These are phyloP conservation scores for Acanthurus lineatus DNA, from an alignment of 2,797 vertebrate species.

Conservation along the genomic window DNA sequence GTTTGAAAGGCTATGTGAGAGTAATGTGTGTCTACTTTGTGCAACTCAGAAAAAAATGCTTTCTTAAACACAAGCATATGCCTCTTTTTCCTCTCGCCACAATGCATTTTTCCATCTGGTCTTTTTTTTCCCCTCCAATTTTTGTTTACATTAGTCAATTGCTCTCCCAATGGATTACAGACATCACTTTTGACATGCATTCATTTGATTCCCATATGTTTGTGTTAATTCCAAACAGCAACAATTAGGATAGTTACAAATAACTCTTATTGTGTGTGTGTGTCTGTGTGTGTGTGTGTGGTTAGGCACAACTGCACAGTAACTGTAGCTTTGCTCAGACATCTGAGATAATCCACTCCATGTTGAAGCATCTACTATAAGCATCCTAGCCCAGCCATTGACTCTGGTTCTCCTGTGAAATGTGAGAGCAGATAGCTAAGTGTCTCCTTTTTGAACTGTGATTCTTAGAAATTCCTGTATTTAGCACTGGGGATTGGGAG, in stretches of 20 bases:
- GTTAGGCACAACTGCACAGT: too few relatives aligned
- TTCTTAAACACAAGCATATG: conserved; percentile 66
- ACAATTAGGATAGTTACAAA: conserved; percentile 17
- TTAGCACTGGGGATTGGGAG: conserved; percentile 85
- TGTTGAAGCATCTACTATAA: conserved; percentile 63
- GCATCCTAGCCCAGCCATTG: conserved; percentile 65
- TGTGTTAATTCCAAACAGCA: conserved; percentile 25
- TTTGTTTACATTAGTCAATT: conserved; percentile 58
- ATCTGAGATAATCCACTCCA: conserved; percentile 62
- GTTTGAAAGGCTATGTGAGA: conserved; percentile 52
- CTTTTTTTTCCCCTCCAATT: neutral
- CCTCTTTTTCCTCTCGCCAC: conserved; percentile 42
- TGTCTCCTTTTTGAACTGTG: conserved; percentile 83
- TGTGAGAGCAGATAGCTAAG: conserved; percentile 76
- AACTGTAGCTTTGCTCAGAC: conserved; percentile 33
- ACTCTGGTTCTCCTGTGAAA: conserved; percentile 75
- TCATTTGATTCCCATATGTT: conserved; percentile 35
- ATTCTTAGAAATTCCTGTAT: conserved; percentile 87
- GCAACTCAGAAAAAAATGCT: conserved; percentile 53
- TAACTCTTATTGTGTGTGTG: conserved; percentile 8
- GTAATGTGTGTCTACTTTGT: conserved; percentile 48
- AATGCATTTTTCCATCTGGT: conserved; percentile 38
- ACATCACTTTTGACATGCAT: conserved; percentile 21
- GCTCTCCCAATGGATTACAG: conserved; percentile 33
- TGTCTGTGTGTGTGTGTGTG: neutral